Evolutionary conservation across 2,113 vertebrate genomes (phyloP), one percentile per base, ranked within the genome.

Genomic region (Camelus bactrianus): DNA sequence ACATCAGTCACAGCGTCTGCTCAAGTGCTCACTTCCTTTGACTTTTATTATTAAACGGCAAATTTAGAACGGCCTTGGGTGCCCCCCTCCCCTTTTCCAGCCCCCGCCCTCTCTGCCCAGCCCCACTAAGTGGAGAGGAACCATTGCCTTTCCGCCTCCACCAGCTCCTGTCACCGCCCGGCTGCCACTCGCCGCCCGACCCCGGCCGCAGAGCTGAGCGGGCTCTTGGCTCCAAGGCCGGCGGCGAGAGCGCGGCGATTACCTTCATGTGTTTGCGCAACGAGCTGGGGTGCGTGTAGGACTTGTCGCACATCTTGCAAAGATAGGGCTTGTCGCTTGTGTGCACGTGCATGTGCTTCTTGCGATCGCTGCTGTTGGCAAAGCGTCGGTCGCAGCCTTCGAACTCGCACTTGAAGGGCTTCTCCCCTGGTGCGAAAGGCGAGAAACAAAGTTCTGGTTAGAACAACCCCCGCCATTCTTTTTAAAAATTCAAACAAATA

Each of bases 291-390:
- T 99, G 99, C 95, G 99, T 99, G 99, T 99, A 99, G 84, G 99
- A 99, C 99, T 99, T 99, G 98, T 99, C 99, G 97, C 99, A 99
- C 99, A 99, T 99, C 99, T 99, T 99, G 99, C 99, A 99, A 79
- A 99, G 99, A 98, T 99, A 99, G 56, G 99, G 99, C 97, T 99
- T 99, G 98, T 99, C 99, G 91, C 99, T 99, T 94, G 99, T 99
- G 98, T 99, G 99, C 98, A 99, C 99, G 98, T 99, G 99, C 99
- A 99, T 99, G 98, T 99, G 99, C 99, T 99, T 99, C 99, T 99
- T 99, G 98, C 99, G 99, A 97, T 99, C 99, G 96, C 99, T 99
- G 99, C 99, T 99, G 98, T 99, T 99, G 98, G 99, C 99, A 98
- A 99, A 99, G 90, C 99, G 99, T 97, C 99, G 99, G 99, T 99